Evolutionary conservation across 2,888 invertebrate genomes (phyloP).

Genomic region (Loripinus fragilis): DNA sequence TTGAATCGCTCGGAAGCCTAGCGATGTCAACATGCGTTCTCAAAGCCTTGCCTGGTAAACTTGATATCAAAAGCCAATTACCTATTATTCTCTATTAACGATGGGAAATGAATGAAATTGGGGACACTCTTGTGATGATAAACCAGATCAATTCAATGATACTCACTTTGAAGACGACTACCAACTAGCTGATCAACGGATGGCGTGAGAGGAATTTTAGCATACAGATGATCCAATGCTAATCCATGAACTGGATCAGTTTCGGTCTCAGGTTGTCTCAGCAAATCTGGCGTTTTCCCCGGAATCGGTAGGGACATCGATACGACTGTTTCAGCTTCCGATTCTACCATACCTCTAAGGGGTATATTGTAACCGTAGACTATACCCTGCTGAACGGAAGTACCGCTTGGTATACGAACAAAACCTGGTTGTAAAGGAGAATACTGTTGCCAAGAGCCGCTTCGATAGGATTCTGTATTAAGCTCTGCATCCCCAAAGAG

Average conservation of each 20-base stretch:
- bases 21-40: no score
- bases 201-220: background rate
- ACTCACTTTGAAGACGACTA: background rate
- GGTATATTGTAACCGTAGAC: background rate
- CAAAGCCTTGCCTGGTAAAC: no score
- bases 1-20: no score
- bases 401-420: background rate
- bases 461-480: no score
- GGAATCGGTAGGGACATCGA: conserved; percentile 9
- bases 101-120: no score
- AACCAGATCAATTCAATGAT: no score
- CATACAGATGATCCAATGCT: conserved; percentile 32
- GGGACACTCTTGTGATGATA: no score
- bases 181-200: background rate
- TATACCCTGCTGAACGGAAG: background rate
- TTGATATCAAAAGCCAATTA: no score
- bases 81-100: no score
- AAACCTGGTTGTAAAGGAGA: background rate
- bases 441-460: background rate
- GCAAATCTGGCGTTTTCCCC: background rate
- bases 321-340: background rate
- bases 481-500: no score
- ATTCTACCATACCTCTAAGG: background rate
- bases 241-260: conserved; percentile 37
- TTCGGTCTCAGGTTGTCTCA: background rate